Conservation (phyloP, 1,140 invertebrate genomes). For the Ostrea denselamellosa region DNA sequence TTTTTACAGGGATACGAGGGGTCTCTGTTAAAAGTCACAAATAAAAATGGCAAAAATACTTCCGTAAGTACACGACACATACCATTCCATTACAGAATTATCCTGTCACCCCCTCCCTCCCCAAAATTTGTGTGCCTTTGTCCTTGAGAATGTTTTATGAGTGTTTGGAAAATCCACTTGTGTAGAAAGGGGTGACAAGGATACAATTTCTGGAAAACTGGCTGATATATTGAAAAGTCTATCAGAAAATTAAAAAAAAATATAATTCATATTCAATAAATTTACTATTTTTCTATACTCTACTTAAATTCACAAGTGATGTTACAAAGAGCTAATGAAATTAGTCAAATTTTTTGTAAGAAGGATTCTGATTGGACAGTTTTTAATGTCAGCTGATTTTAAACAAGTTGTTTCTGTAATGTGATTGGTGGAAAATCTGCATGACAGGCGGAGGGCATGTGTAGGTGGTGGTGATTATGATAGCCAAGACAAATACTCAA, state of each 20-base stretch:
- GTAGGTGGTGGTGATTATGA: conserved; percentile 8
- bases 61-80: conserved; percentile 88
- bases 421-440: conserved; percentile 21
- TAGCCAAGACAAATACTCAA: background rate
- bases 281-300: background rate
- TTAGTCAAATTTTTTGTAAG: background rate
- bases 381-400: background rate
- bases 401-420: conserved; percentile 4
- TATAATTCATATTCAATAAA: too few species aligned
- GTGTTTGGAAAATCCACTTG: background rate
- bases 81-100: conserved; percentile 3
- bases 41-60: conserved; percentile 99
- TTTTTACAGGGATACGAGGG: conserved; percentile 88
- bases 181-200: background rate
- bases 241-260: background rate
- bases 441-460: conserved; percentile 18
- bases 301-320: background rate
- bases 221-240: background rate
- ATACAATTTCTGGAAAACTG: conserved; percentile 1
- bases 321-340: background rate
- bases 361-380: background rate
- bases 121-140: background rate
- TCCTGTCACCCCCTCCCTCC: background rate
- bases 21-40: conserved; percentile 98
- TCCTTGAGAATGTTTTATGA: background rate